Base-by-base conservation (phyloP, 2,113 vertebrate genomes). In the Podocnemis expansa region DNA sequence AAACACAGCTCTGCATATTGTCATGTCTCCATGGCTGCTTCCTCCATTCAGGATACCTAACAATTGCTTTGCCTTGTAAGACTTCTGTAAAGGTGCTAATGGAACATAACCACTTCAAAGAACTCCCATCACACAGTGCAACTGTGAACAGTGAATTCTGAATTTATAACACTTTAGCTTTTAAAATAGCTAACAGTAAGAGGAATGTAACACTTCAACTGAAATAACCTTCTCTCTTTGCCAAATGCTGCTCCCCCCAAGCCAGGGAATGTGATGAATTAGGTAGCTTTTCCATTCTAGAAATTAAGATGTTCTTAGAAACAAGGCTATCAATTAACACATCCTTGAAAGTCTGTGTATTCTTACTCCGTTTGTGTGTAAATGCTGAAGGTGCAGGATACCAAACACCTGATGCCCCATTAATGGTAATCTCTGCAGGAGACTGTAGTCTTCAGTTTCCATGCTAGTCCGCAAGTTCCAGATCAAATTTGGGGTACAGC, bases 401-500 rank as follows among this genome's bases (percentile, higher is more conserved):
- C 10, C 16, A 41, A n/a, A 27, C 6, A 45, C 14, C 1, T 2
- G 24, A 54, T 1, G 31, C 49, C 29, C 38, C 73, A 76, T 45
- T 27, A 82, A 88, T 4, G 81, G 85, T 19, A 27, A 92, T 27
- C 70, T 82, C 2, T 43, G 78, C 85, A 94, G 93, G 75, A 73
- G 0, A 0, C 7, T 6, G 31, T 27, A 54, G 6, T 22, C 34
- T 80, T 43, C 58, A 31, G 29, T 58, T 43, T 63, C 88, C 51
- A 4, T 3, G 6, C 47, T 97, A 99, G 97, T 99, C 99, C 2
- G 98, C 98, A 84, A 99, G 87, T 54, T 99, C 99, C 96, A 99
- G 97, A 79, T 97, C 98, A 70, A 99, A 99, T 80, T 98, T 98
- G 85, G 98, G 96, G 96, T 99, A 99, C 85, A 99, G 97, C 70